Conservation (phyloP, 2,113 vertebrate genomes). For the Galemys pyrenaicus region DNA sequence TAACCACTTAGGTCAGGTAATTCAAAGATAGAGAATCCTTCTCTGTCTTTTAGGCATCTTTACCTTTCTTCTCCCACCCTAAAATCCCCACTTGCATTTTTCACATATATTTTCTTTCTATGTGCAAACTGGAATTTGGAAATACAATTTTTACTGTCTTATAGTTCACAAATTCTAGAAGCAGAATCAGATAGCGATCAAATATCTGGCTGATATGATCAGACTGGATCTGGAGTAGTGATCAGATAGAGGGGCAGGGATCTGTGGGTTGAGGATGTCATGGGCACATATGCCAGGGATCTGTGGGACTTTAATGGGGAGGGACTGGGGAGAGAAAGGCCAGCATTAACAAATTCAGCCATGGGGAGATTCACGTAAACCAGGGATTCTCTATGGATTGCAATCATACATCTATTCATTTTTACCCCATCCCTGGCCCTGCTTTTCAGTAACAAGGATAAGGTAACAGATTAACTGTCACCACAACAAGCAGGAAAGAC, state of each 20-base stretch:
- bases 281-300: not conserved
- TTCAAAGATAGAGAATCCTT: not conserved
- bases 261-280: not conserved
- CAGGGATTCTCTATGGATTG: not conserved
- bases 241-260: not conserved
- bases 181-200: not conserved
- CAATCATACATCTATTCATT: not conserved
- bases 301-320: not conserved
- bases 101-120: not conserved
- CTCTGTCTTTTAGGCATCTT: not conserved
- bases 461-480: not conserved
- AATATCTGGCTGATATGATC: not conserved
- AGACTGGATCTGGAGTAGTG: not conserved
- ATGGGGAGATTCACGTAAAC: not conserved
- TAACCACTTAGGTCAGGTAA: not conserved
- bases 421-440: not conserved
- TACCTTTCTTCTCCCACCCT: not conserved
- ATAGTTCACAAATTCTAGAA: constrained; percentile 16
- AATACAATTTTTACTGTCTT: constrained; percentile 21
- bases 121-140: constrained; percentile 19
- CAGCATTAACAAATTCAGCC: not conserved
- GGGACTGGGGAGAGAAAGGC: not conserved
- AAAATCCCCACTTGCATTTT: not conserved
- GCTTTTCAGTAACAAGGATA: not conserved
- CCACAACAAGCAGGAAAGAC: not conserved